These are phyloP conservation scores for Myopa testacea DNA, from an alignment of 2,888 invertebrate species.

Conservation along the genomic window DNA sequence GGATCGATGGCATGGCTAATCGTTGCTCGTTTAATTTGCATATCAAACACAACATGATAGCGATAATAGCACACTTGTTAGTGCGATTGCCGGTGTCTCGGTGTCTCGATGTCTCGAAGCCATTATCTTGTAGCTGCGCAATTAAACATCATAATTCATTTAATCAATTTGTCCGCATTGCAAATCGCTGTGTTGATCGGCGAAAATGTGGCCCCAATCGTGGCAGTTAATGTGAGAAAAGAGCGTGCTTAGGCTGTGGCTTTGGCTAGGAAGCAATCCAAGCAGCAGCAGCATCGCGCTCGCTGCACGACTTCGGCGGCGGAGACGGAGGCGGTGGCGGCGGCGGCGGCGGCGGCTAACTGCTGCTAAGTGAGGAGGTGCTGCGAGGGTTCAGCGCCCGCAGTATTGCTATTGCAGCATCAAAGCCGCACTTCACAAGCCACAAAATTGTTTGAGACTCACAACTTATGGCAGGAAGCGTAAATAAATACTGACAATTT, in stretches of 20 bases:
- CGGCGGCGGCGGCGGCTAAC: background rate
- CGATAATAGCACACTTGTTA: conserved; percentile 54
- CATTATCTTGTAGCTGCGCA: conserved; percentile 38
- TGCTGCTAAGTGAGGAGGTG: background rate
- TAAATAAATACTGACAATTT: conserved; percentile 30
- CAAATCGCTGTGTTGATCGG: conserved; percentile 3
- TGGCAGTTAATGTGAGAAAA: no score
- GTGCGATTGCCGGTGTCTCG: conserved; percentile 48
- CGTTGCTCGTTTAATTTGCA: conserved; percentile 55
- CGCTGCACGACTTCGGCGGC: background rate
- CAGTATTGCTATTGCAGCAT: background rate
- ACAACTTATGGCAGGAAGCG: conserved; percentile 33
- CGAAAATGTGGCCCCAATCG: background rate
- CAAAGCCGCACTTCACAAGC: conserved; percentile 27
- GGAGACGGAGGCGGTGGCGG: background rate
- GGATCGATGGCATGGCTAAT: conserved; percentile 7
- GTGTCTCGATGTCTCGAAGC: conserved; percentile 35
- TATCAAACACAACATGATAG: conserved; percentile 65
- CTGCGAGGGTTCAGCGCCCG: background rate
- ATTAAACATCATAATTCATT: conserved; percentile 46
- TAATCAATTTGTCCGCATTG: conserved; percentile 40
- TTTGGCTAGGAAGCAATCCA: no score
- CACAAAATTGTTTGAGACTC: conserved; percentile 28
- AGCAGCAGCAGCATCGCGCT: no score
- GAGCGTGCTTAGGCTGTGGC: background rate